Evolutionary conservation across 2,797 vertebrate species (phyloP).

Genomic region (Vespertilio murinus): DNA sequence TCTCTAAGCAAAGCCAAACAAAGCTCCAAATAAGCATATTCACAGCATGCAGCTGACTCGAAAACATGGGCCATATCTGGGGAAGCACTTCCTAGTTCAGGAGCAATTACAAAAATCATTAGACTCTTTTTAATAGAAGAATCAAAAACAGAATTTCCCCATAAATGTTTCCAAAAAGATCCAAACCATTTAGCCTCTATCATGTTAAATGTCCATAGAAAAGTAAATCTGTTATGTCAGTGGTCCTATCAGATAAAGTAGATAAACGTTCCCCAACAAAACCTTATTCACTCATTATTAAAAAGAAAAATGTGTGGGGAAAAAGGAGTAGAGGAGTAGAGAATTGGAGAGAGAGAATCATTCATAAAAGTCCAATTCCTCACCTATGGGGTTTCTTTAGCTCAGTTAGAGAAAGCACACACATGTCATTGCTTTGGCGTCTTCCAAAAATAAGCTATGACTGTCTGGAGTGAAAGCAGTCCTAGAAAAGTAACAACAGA

Average conservation of each 20-base stretch:
- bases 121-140: conserved; percentile 76
- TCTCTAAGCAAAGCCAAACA: conserved; percentile 88
- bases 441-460: conserved; percentile 1
- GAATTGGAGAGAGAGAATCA: background rate
- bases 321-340: too few species aligned
- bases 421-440: background rate
- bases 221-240: conserved; percentile 62
- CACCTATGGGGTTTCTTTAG: background rate
- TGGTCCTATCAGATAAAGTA: conserved; percentile 37
- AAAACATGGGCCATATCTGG: conserved; percentile 72
- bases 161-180: conserved; percentile 72
- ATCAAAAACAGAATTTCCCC: conserved; percentile 69
- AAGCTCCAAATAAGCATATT: conserved; percentile 86
- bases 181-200: conserved; percentile 12
- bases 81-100: conserved; percentile 83
- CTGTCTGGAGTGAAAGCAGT: background rate
- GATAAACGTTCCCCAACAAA: conserved; percentile 6
- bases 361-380: background rate
- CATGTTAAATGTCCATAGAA: conserved; percentile 63
- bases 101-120: conserved; percentile 82
- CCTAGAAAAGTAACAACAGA: background rate
- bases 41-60: conserved; percentile 78
- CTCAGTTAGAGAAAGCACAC: background rate
- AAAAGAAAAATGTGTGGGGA: conserved; percentile 25
- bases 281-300: background rate